phyloP scores from a whole-genome alignment of 2,113 vertebrate species.

The Phyllostomus discolor region DNA sequence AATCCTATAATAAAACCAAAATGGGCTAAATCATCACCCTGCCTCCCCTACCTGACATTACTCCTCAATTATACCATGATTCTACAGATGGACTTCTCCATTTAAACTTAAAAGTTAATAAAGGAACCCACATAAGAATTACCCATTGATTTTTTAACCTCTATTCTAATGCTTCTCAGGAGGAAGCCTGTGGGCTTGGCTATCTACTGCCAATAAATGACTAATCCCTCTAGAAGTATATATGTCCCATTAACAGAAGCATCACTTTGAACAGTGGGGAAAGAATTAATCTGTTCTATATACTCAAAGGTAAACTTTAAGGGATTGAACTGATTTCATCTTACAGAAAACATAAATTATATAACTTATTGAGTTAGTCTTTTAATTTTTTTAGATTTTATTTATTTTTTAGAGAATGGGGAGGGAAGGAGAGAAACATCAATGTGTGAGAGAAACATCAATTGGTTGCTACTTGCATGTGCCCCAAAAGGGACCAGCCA shows the following conservation, averaged over 20 bases:
- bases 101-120: not conserved
- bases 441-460: too few species aligned
- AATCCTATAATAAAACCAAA: not conserved
- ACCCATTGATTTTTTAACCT: not conserved
- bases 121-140: not conserved
- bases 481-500: too few species aligned
- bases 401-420: too few species aligned
- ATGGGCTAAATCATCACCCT: not conserved
- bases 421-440: too few species aligned
- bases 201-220: not conserved
- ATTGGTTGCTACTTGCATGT: too few species aligned
- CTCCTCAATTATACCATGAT: not conserved
- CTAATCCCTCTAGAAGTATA: not conserved
- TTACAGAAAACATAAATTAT: not conserved
- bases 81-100: not conserved
- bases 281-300: not conserved
- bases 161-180: not conserved
- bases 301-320: not conserved
- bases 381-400: too few species aligned
- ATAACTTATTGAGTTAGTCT: not conserved
- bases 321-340: not conserved
- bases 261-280: not conserved
- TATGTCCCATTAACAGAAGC: not conserved
- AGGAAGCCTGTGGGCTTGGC: not conserved
- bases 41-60: not conserved